phyloP scores from a whole-genome alignment of 37 sponge, comb jelly and placozoan genomes.

The Mnemiopsis leidyi region DNA sequence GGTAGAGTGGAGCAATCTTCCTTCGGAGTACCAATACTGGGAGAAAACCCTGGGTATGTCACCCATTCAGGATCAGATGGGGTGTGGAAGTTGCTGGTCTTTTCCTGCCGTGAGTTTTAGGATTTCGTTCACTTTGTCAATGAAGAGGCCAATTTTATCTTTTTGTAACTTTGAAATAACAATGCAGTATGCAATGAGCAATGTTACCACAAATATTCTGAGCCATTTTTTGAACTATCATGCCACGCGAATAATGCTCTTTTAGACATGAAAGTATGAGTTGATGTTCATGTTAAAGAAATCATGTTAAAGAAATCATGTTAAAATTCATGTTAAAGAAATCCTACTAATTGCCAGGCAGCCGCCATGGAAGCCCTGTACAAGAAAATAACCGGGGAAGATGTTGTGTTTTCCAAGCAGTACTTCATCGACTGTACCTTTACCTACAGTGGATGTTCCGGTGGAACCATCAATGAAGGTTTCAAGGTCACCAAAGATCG shows the following conservation, averaged over 20 bases:
- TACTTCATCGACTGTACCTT: conserved; percentile 41
- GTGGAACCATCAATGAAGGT: not conserved
- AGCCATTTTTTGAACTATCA: no score
- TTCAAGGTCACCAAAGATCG: conserved; percentile 15
- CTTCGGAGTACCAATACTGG: conserved; percentile 9
- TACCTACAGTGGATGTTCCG: not conserved
- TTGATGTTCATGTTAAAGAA: no score
- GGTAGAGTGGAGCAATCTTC: not conserved
- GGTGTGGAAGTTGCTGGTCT: conserved; percentile 42
- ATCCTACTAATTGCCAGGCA: no score
- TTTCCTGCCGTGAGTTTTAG: not conserved
- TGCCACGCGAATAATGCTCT: no score
- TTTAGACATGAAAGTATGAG: no score
- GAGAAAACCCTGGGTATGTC: not conserved
- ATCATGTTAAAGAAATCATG: no score
- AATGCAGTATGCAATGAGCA: no score
- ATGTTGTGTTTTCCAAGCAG: not conserved
- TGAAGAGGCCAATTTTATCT: no score
- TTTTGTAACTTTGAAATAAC: no score
- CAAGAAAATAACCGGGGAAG: not conserved
- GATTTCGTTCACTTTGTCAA: no score
- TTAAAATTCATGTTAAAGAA: no score
- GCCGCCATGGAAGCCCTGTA: not conserved
- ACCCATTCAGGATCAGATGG: not conserved
- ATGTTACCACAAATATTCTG: no score